Base-by-base conservation (phyloP, 2,113 vertebrate genomes). In the Urocolius indicus region DNA sequence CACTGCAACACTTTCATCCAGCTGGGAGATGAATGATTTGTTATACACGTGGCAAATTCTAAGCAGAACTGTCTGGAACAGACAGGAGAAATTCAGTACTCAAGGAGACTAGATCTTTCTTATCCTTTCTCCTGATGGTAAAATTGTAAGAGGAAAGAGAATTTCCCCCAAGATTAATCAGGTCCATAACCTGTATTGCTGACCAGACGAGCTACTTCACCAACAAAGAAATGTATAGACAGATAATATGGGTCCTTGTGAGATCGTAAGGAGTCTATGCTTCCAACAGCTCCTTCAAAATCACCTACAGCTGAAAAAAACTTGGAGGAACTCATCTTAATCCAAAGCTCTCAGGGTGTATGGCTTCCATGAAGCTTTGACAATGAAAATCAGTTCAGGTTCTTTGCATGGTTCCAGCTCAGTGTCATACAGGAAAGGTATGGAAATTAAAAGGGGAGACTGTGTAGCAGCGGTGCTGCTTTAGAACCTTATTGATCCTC, bases 361-460 rank as follows among this genome's bases (percentile, higher is more conserved):
- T 1, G 2, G 32, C 22, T 78, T 74, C 78, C 34, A 34, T 14
- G 43, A 22, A 90, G 15, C 46, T 55, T 32, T 27, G 15, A 32
- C 61, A 71, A 65, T 6, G 12, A 81, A 85, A 72, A 54, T 9
- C 69, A 77, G 24, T n/a, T 73, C 21, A 36, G 5, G 48, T 51
- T 20, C 45, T 71, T 85, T 69, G 19, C 16, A 16, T 18, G 52
- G 48, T 14, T 78, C 36, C 72, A 68, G 10, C 29, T 85, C 38
- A 34, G 43, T 2, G 16, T 4, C 57, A 10, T 21, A 30, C 0
- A 0, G 12, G 11, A 63, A 75, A 68, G 15, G 16, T 9, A 30
- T 10, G 15, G 24, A 77, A 87, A 36, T 30, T 30, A 71, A 41
- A 79, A 68, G 19, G 0, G 63, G 34, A 71, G 49, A 10, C 0